Percentiles rank a stretch among this genome's conserved stretches.
These are phyloP conservation scores for Anolis carolinensis DNA, from an alignment of 2,113 vertebrate species.

Conservation along the genomic window DNA sequence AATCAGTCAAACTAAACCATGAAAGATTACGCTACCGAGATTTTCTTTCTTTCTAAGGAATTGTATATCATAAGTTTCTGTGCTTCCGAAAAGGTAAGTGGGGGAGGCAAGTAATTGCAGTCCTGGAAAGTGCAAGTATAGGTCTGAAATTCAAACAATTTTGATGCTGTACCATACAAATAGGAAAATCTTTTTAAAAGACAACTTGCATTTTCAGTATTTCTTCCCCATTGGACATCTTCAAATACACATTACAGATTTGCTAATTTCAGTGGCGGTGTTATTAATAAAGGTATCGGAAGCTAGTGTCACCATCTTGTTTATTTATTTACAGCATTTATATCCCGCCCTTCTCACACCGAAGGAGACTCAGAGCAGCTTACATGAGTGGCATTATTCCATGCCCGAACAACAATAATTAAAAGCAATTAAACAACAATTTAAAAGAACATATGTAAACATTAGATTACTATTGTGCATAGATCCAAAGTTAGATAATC, in stretches of 20 bases:
- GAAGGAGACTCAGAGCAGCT: too few relatives aligned
- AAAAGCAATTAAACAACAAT: too few relatives aligned
- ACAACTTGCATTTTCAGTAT: background rate
- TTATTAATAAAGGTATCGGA: background rate
- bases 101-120: constrained; percentile 12
- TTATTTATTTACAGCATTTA: too few relatives aligned
- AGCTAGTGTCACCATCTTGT: too few relatives aligned
- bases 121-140: constrained; percentile 15
- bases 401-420: too few relatives aligned
- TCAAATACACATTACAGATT: background rate
- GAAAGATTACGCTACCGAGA: constrained; percentile 3
- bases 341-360: too few relatives aligned
- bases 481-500: too few relatives aligned
- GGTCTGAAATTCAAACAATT: constrained; percentile 4
- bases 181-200: background rate
- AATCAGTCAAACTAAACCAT: constrained; percentile 10
- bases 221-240: constrained; percentile 1
- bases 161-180: background rate
- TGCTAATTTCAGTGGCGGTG: too few relatives aligned
- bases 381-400: too few relatives aligned
- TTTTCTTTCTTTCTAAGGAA: background rate
- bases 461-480: too few relatives aligned
- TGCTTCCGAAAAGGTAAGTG: background rate
- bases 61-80: background rate
- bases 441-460: too few relatives aligned